Percentiles rank a stretch among this genome's conserved stretches.
phyloP scores from a whole-genome alignment of 2,113 vertebrate genomes.

The Machaerirhynchus nigripectus region DNA sequence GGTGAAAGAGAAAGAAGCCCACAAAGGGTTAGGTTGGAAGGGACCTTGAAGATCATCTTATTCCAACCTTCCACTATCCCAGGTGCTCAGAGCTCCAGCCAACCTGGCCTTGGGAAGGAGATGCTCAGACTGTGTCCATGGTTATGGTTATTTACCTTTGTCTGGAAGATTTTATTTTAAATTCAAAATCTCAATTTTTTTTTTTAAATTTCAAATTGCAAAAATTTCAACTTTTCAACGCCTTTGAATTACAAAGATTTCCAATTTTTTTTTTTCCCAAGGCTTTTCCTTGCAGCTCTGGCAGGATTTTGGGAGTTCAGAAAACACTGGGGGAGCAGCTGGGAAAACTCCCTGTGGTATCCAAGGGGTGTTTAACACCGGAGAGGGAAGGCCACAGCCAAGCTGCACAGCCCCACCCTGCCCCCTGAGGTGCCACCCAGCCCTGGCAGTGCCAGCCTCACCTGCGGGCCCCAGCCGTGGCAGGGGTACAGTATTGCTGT shows the following conservation, averaged over 20 bases:
- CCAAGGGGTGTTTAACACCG: not conserved
- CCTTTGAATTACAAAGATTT: not conserved
- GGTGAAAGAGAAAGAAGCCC: not conserved
- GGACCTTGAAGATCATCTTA: not conserved
- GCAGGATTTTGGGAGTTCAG: not conserved
- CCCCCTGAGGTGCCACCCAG: not conserved
- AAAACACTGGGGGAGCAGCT: not conserved
- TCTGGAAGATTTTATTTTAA: not conserved
- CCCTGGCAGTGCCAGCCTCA: constrained; percentile 54
- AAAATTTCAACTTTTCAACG: not conserved
- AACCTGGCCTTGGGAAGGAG: not conserved
- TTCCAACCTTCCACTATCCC: not conserved
- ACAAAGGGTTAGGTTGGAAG: not conserved
- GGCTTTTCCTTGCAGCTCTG: not conserved
- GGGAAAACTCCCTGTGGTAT: not conserved
- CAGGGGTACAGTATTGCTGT: constrained; percentile 93
- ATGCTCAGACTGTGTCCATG: not conserved
- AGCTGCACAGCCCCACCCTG: accelerated
- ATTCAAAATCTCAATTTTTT: not conserved
- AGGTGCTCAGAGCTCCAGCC: not conserved
- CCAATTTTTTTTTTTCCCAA: not conserved
- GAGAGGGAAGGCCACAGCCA: not conserved
- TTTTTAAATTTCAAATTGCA: not conserved
- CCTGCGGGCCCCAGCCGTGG: constrained; percentile 95
- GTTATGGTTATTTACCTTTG: not conserved